Evolutionary conservation across 2,888 invertebrate genomes (phyloP).

Genomic region (Hymenopus coronatus): DNA sequence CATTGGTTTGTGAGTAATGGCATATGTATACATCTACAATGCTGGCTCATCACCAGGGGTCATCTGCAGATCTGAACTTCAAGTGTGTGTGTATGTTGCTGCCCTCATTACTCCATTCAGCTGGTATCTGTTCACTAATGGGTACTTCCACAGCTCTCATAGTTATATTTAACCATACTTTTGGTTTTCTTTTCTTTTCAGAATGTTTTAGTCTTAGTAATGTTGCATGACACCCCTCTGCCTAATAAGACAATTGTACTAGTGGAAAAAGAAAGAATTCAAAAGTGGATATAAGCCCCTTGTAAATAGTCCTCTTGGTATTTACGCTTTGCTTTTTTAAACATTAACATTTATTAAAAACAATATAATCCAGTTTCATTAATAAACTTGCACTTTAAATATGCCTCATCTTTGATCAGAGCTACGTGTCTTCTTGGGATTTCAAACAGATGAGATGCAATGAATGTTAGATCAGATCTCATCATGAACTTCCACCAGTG

Average conservation of each 20-base stretch:
- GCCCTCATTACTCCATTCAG: not conserved
- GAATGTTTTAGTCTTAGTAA: not conserved
- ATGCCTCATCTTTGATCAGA: too few relatives aligned
- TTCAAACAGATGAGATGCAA: too few relatives aligned
- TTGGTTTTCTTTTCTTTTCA: not conserved
- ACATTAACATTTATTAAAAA: not conserved
- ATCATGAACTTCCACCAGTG: too few relatives aligned
- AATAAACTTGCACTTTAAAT: not conserved
- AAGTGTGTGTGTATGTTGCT: not conserved
- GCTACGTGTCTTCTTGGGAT: too few relatives aligned
- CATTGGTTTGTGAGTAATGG: not conserved
- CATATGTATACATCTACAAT: not conserved
- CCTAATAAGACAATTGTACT: not conserved
- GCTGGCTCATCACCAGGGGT: not conserved
- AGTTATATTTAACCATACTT: not conserved
- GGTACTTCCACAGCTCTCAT: not conserved
- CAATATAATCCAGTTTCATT: not conserved
- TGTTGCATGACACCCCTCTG: not conserved
- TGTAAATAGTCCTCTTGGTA: not conserved
- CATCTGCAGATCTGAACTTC: not conserved
- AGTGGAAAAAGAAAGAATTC: not conserved
- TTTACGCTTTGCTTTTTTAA: not conserved
- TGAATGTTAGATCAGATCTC: too few relatives aligned
- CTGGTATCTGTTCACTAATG: not conserved
- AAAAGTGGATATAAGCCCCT: not conserved